These are phyloP conservation scores for Pampus argenteus DNA, from an alignment of 2,797 vertebrate species.

Conservation along the genomic window DNA sequence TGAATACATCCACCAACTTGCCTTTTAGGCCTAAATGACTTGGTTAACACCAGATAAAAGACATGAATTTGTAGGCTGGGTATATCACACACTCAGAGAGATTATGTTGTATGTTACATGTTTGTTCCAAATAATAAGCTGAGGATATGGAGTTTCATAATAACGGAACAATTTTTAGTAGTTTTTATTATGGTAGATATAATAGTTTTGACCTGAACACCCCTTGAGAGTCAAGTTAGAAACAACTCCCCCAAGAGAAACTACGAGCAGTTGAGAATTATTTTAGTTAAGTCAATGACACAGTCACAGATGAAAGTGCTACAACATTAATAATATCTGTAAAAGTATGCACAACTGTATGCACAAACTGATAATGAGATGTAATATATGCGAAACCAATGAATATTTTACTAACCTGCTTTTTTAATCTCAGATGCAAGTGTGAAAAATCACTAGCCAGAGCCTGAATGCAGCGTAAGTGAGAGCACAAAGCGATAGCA, in stretches of 20 bases:
- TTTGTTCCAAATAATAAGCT: slow-evolving; percentile 15
- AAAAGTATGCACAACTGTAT: slow-evolving; percentile 72
- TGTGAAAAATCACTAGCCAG: slow-evolving; percentile 70
- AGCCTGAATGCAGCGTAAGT: slow-evolving; percentile 63
- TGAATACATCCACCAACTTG: too few relatives aligned
- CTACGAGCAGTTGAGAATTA: slow-evolving; percentile 18
- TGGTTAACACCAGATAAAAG: slow-evolving; percentile 9
- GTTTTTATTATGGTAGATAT: neutral
- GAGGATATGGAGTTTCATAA: neutral
- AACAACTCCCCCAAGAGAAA: slow-evolving; percentile 29
- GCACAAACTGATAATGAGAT: slow-evolving; percentile 72
- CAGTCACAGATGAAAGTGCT: slow-evolving; percentile 77
- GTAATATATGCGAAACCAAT: slow-evolving; percentile 71
- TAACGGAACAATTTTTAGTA: neutral
- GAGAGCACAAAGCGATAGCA: slow-evolving; percentile 45
- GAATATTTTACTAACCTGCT: slow-evolving; percentile 68
- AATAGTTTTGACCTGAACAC: neutral
- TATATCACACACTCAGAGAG: neutral
- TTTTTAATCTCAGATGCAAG: slow-evolving; percentile 43
- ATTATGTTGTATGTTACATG: slow-evolving; percentile 5
- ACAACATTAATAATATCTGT: slow-evolving; percentile 63
- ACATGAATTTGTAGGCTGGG: neutral
- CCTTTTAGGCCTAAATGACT: neutral
- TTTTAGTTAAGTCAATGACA: slow-evolving; percentile 68
- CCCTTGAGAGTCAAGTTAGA: neutral